A percentile compares a stretch with the other conserved stretches of the same genome.
phyloP scores from a whole-genome alignment of 2,797 vertebrate genomes.

The Falco columbarius region DNA sequence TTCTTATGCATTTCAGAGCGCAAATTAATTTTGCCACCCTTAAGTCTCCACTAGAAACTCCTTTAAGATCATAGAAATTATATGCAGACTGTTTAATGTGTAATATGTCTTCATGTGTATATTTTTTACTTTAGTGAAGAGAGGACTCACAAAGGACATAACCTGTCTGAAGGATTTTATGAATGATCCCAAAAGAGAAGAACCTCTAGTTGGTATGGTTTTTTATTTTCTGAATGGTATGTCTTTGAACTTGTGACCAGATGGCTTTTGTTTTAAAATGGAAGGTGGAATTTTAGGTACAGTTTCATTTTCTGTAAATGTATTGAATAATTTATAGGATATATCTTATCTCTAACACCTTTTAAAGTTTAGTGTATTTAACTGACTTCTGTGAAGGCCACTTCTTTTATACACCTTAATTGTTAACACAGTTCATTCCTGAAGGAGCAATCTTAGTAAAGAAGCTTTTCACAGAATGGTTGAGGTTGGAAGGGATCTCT shows the following conservation, averaged over 20 bases:
- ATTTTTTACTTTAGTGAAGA: constrained; percentile 28
- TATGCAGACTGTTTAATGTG: neutral
- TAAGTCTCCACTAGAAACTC: neutral
- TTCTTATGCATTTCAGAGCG: neutral
- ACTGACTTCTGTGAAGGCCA: neutral
- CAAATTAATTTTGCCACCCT: neutral
- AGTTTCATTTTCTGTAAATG: neutral
- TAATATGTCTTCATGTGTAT: neutral
- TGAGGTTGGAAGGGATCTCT: neutral
- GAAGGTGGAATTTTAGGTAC: neutral
- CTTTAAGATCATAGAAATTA: neutral
- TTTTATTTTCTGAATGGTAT: neutral
- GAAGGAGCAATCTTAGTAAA: neutral
- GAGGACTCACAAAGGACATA: neutral
- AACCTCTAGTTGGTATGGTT: constrained; percentile 60
- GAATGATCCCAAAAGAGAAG: constrained; percentile 62
- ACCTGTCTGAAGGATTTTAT: constrained; percentile 63
- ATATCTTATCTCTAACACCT: neutral
- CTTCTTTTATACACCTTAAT: neutral
- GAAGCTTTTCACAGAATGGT: neutral
- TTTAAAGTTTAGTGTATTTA: neutral
- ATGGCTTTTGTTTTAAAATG: neutral
- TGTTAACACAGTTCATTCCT: neutral
- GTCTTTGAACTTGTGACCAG: neutral
- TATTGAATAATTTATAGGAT: neutral